These are phyloP conservation scores for Leucophenga varia DNA, from an alignment of 1,140 invertebrate genomes.

Conservation along the genomic window DNA sequence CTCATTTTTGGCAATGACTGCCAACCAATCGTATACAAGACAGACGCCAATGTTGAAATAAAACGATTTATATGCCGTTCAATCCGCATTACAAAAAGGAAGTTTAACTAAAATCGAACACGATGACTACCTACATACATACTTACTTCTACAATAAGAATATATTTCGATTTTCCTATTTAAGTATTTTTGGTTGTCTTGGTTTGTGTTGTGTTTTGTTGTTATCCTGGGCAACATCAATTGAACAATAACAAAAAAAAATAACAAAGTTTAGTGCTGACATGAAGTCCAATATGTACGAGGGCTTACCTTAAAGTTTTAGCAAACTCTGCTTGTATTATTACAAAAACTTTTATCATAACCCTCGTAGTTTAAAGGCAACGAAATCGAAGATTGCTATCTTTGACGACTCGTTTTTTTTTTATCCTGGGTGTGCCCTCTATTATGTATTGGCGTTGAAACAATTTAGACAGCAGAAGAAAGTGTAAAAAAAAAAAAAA, in stretches of 20 bases:
- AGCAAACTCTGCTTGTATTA: no score
- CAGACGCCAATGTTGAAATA: slow-evolving; percentile 45
- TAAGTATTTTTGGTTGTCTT: background rate
- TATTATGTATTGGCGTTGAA: slow-evolving; percentile 56
- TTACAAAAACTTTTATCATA: no score
- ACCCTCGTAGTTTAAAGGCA: slow-evolving; percentile 23
- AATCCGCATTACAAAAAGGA: slow-evolving; percentile 23
- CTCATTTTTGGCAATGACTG: no score
- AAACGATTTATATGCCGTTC: slow-evolving; percentile 52
- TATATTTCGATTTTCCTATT: background rate
- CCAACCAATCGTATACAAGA: slow-evolving; percentile 36
- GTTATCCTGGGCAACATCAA: no score
- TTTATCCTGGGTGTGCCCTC: slow-evolving; percentile 35
- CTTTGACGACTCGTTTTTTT: slow-evolving; percentile 54
- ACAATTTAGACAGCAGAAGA: slow-evolving; percentile 49
- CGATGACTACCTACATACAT: background rate
- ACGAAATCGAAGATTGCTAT: slow-evolving; percentile 55
- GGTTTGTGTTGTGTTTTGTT: no score
- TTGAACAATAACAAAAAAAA: background rate
- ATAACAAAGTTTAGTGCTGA: slow-evolving; percentile 25
- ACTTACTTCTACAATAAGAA: background rate
- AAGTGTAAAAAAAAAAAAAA: slow-evolving; percentile 4
- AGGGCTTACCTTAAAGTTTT: no score
- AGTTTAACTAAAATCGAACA: slow-evolving; percentile 13
- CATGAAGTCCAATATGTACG: no score